phyloP scores from a whole-genome alignment of 2,113 vertebrate genomes.

The Aspiorhynchus laticeps region DNA sequence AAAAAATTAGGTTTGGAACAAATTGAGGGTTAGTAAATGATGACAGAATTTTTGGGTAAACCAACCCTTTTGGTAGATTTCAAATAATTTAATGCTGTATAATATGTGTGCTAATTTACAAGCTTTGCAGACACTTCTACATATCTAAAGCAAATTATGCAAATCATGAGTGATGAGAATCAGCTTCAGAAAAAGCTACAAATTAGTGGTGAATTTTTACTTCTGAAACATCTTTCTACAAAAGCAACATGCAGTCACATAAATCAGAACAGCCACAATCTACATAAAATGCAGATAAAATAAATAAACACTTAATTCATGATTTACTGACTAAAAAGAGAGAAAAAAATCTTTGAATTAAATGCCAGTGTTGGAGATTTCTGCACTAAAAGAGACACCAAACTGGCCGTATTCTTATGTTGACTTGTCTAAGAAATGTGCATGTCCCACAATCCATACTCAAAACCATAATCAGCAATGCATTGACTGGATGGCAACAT shows the following conservation, averaged over 20 bases:
- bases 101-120: neutral
- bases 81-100: neutral
- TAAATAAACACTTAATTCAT: neutral
- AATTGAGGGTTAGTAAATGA: no score
- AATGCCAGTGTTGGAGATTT: neutral
- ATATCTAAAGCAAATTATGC: neutral
- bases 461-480: neutral
- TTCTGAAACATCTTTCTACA: neutral
- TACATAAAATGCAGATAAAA: neutral
- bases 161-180: neutral
- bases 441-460: neutral
- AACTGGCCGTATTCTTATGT: no score
- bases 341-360: neutral
- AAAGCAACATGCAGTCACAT: neutral
- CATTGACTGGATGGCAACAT: neutral
- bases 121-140: neutral
- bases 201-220: neutral
- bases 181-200: neutral
- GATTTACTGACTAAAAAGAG: neutral
- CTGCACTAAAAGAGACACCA: neutral
- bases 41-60: no score
- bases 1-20: no score
- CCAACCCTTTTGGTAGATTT: neutral
- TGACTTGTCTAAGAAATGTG: neutral
- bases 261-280: neutral